Evolutionary conservation across 2,888 invertebrate species (phyloP).

Genomic region (Tipula unca): DNA sequence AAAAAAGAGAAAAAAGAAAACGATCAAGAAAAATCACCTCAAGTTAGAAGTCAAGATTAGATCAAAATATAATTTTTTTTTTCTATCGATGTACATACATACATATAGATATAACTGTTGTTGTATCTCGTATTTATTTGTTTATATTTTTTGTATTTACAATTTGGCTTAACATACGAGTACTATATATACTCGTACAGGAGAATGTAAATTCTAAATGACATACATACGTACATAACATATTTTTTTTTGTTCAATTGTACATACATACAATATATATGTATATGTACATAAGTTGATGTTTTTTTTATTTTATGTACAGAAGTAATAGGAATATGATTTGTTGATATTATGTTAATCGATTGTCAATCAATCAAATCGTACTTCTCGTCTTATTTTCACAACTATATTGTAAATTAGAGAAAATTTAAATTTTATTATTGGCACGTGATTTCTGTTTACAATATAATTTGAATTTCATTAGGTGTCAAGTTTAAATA

Average conservation of each 20-base stretch:
- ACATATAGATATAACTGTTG: background rate
- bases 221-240: background rate
- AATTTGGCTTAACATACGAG: background rate
- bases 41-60: conserved; percentile 8
- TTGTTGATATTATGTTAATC: background rate
- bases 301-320: background rate
- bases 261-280: too few relatives aligned
- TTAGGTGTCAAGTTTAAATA: background rate
- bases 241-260: background rate
- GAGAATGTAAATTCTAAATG: conserved; percentile 8
- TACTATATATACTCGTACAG: background rate
- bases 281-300: too few relatives aligned
- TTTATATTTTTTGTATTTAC: background rate
- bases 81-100: background rate
- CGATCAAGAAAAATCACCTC: background rate
- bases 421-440: background rate
- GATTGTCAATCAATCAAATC: conserved; percentile 14
- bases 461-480: background rate
- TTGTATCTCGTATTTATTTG: background rate
- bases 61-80: background rate
- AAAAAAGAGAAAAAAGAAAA: background rate
- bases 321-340: background rate
- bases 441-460: background rate
- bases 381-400: background rate
- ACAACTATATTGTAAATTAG: background rate